Evolutionary conservation across 2,113 vertebrate species (phyloP).

Genomic region (Anoura caudifer): DNA sequence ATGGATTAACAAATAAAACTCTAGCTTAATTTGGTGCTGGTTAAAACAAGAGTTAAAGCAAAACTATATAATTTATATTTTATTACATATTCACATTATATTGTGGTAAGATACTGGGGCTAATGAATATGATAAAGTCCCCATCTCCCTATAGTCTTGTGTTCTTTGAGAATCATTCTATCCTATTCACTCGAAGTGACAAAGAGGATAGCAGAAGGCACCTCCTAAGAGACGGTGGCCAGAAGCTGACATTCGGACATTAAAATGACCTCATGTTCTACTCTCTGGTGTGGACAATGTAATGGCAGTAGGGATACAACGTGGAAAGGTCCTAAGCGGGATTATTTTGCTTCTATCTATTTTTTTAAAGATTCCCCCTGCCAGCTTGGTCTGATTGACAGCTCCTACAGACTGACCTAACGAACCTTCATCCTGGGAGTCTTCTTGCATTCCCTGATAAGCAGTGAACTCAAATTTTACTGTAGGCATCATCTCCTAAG

Average conservation of each 20-base stretch:
- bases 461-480: conserved; percentile 57
- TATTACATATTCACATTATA: background rate
- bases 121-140: background rate
- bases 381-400: conserved; percentile 68
- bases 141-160: background rate
- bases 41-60: conserved; percentile 32
- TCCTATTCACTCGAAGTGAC: background rate
- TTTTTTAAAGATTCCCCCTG: conserved; percentile 30
- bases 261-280: background rate
- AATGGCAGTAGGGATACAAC: conserved; percentile 27
- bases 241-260: conserved; percentile 13
- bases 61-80: background rate
- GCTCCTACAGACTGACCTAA: conserved; percentile 64
- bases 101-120: background rate
- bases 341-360: conserved; percentile 28
- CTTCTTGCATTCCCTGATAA: conserved; percentile 45
- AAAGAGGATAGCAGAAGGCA: background rate
- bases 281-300: background rate
- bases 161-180: background rate
- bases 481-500: conserved; percentile 45
- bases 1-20: conserved; percentile 5
- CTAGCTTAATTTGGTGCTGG: conserved; percentile 10
- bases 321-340: background rate
- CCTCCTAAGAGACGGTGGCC: background rate
- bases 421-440: conserved; percentile 61